Evolutionary conservation across 2,113 vertebrate genomes (phyloP).

Genomic region (Sula dactylatra): DNA sequence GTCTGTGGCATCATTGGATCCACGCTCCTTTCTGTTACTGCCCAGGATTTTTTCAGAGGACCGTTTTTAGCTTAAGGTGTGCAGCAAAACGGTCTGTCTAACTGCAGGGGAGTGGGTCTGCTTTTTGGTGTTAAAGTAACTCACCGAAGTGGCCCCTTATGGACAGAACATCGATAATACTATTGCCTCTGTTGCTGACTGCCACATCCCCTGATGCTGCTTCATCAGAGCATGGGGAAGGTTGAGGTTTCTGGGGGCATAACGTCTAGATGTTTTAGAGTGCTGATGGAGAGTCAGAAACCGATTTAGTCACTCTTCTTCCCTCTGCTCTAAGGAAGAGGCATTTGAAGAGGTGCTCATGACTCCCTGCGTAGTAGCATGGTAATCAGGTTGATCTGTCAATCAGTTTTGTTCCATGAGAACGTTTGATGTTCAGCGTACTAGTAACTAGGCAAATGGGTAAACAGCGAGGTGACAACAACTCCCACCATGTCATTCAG

Average conservation of each 20-base stretch:
- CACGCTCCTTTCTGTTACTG: not conserved
- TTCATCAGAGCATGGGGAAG: not conserved
- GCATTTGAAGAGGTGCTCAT: not conserved
- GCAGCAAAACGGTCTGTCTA: not conserved
- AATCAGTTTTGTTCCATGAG: not conserved
- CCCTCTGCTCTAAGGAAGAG: not conserved
- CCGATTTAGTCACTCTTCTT: not conserved
- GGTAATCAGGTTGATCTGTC: not conserved
- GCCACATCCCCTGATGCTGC: not conserved
- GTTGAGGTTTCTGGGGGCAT: not conserved
- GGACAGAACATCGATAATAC: not conserved
- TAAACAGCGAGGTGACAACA: not conserved
- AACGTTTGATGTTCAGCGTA: not conserved
- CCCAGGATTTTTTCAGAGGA: not conserved
- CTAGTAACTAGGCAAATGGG: not conserved
- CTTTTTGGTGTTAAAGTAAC: not conserved
- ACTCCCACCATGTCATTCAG: accelerated
- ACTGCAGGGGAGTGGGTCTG: not conserved
- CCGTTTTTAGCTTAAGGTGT: not conserved
- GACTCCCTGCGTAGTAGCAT: accelerated
- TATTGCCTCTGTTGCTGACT: not conserved
- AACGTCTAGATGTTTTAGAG: not conserved
- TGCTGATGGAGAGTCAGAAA: not conserved
- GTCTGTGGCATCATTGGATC: not conserved
- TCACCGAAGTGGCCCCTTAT: not conserved